Evolutionary conservation across 1,140 invertebrate genomes (phyloP).

Genomic region (Helicoverpa zea): DNA sequence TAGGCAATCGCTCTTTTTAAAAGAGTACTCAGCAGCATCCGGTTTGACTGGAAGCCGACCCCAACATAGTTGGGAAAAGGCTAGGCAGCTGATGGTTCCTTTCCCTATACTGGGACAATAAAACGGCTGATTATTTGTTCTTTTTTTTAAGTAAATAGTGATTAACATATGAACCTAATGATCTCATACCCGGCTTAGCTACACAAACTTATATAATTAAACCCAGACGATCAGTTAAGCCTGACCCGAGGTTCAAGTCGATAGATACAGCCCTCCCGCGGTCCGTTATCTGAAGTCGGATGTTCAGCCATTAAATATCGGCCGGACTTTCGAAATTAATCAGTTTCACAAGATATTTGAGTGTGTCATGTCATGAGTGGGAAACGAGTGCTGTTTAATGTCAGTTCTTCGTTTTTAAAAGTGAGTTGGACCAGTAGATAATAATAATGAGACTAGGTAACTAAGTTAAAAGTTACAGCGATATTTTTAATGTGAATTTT

Average conservation of each 20-base stretch:
- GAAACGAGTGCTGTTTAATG: not conserved
- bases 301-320: not conserved
- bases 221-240: not conserved
- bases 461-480: not conserved
- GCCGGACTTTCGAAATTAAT: conserved; percentile 3
- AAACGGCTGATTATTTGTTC: too few relatives aligned
- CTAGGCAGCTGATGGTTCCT: too few relatives aligned
- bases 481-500: not conserved
- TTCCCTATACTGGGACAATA: too few relatives aligned
- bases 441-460: not conserved
- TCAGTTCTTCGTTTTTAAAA: not conserved
- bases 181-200: not conserved
- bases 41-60: too few relatives aligned
- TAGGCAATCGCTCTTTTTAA: too few relatives aligned
- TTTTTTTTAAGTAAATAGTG: too few relatives aligned
- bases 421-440: conserved; percentile 1
- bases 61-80: too few relatives aligned
- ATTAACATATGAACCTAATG: not conserved
- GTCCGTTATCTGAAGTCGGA: conserved; percentile 10
- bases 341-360: conserved; percentile 17
- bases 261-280: conserved; percentile 10
- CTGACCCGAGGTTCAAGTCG: conserved; percentile 23
- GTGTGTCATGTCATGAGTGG: not conserved
- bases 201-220: not conserved
- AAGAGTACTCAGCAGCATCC: too few relatives aligned